phyloP scores from a whole-genome alignment of 2,888 invertebrate species.

The Ommatoiulus sabulosus region DNA sequence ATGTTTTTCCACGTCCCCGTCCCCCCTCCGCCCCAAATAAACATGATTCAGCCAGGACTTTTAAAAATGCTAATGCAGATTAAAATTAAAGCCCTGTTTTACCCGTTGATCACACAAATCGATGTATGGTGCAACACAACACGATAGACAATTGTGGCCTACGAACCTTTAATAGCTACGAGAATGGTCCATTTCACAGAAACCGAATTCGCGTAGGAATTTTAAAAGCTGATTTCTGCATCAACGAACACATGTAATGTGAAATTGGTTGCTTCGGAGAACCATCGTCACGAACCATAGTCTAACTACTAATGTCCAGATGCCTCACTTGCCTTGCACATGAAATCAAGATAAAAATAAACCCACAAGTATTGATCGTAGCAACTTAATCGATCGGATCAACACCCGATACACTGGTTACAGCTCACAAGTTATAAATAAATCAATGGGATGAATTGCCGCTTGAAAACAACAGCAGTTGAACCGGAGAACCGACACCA shows the following conservation, averaged over 20 bases:
- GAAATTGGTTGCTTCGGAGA: too few relatives aligned
- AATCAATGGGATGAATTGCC: not conserved
- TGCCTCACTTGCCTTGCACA: not conserved
- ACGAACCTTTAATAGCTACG: not conserved
- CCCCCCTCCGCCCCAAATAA: too few relatives aligned
- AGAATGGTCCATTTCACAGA: too few relatives aligned
- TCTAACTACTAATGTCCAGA: not conserved
- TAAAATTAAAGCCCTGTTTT: not conserved
- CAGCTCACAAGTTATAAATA: not conserved
- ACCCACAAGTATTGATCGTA: not conserved
- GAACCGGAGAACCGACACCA: not conserved
- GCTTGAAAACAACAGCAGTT: not conserved
- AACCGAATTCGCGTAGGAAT: too few relatives aligned
- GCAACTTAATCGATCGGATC: slow-evolving; percentile 28
- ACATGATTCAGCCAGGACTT: too few relatives aligned
- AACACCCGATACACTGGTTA: slow-evolving; percentile 12
- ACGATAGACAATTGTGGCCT: not conserved
- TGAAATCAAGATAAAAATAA: not conserved
- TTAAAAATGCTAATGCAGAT: too few relatives aligned
- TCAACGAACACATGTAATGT: too few relatives aligned
- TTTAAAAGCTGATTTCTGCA: too few relatives aligned
- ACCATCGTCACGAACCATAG: too few relatives aligned
- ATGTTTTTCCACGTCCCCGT: too few relatives aligned
- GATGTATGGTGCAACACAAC: not conserved
- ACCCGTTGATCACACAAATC: not conserved